These are phyloP conservation scores for Eledona agricola DNA, from an alignment of 2,888 invertebrate species.

Conservation along the genomic window DNA sequence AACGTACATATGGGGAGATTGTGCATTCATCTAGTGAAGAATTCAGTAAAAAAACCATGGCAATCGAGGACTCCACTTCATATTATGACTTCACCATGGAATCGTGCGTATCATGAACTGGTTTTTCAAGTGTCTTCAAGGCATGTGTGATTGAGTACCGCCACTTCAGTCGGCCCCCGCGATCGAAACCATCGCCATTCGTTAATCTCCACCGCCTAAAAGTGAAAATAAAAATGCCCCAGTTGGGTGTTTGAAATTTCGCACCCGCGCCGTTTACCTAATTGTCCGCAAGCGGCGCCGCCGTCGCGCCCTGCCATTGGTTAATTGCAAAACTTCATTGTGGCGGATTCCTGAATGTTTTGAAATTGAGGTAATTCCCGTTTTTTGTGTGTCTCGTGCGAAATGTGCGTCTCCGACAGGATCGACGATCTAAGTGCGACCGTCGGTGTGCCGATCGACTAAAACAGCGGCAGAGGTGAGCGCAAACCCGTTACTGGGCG, in stretches of 20 bases:
- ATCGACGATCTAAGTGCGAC: conserved; percentile 12
- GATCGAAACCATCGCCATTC: too few relatives aligned
- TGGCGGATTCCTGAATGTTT: conserved; percentile 58
- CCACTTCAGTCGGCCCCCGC: too few relatives aligned
- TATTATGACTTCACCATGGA: conserved; percentile 8
- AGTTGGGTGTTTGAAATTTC: conserved; percentile 16
- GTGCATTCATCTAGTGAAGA: too few relatives aligned
- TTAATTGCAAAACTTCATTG: conserved; percentile 53
- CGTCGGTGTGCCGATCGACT: not conserved
- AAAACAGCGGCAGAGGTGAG: conserved; percentile 16
- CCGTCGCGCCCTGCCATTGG: conserved; percentile 50
- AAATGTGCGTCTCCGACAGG: conserved; percentile 23
- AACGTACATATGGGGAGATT: conserved; percentile 9
- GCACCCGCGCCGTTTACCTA: conserved; percentile 4
- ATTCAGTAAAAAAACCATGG: conserved; percentile 16
- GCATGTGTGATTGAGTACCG: too few relatives aligned
- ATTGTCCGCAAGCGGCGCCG: conserved; percentile 38
- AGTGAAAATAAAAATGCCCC: not conserved
- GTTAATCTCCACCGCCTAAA: not conserved
- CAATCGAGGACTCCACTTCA: conserved; percentile 6
- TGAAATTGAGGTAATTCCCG: conserved; percentile 55
- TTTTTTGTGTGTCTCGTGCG: conserved; percentile 33
- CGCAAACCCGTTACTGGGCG: conserved; percentile 48
- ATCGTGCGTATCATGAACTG: not conserved
- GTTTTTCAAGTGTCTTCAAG: too few relatives aligned